These are phyloP conservation scores for Dorcus parallelipipedus DNA, from an alignment of 2,888 invertebrate species.

Conservation along the genomic window DNA sequence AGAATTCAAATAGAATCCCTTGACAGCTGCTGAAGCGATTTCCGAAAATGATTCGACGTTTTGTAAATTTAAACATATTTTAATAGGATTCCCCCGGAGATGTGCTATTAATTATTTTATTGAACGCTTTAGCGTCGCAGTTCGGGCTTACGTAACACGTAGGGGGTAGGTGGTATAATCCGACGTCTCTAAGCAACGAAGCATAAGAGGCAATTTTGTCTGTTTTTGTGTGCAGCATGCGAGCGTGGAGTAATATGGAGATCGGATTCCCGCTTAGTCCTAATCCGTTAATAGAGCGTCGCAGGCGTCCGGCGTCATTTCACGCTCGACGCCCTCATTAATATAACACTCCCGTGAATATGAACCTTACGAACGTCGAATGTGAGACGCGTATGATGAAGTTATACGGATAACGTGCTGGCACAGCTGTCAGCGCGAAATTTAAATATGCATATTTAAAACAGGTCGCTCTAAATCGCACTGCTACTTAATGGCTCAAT, in stretches of 20 bases:
- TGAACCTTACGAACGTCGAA: conserved; percentile 14
- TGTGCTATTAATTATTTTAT: conserved; percentile 49
- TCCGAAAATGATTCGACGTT: not conserved
- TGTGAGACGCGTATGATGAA: conserved; percentile 10
- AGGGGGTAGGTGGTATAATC: conserved; percentile 41
- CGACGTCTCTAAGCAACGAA: conserved; percentile 40
- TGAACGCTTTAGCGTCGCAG: conserved; percentile 38
- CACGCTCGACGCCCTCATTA: conserved; percentile 45
- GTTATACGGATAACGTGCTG: conserved; percentile 8
- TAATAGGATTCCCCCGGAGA: conserved; percentile 34
- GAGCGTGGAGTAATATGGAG: conserved; percentile 42
- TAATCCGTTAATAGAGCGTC: conserved; percentile 45
- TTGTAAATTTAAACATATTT: conserved; percentile 13
- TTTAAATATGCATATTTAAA: conserved; percentile 36
- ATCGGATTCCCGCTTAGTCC: conserved; percentile 44
- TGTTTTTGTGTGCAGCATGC: conserved; percentile 36
- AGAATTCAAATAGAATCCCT: no score
- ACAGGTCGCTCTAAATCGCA: conserved; percentile 28
- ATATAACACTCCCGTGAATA: conserved; percentile 30
- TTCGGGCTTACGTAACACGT: conserved; percentile 16
- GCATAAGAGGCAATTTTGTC: conserved; percentile 44
- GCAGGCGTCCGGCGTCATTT: conserved; percentile 44
- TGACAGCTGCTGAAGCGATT: no score
- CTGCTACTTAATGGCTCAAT: conserved; percentile 24
- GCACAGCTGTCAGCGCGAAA: conserved; percentile 35